Evolutionary conservation across 1,140 invertebrate species (phyloP), one percentile per base, ranked within the genome.

Genomic region (Scaptomyza pallida): DNA sequence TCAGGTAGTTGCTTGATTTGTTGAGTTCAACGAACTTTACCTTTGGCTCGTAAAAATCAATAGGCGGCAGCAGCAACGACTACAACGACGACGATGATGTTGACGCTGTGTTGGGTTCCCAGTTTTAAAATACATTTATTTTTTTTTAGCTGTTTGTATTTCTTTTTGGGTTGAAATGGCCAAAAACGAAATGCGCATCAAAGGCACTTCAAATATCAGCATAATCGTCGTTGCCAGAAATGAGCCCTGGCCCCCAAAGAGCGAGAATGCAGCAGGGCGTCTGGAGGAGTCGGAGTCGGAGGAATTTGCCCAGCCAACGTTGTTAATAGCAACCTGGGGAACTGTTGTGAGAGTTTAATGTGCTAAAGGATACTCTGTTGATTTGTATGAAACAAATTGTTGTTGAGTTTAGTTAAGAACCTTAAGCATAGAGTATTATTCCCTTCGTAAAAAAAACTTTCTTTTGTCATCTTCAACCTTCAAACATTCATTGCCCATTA

Each of bases 151-250:
- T n/a, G n/a, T 37, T 37, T 37, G 6, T 30, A 9, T 30, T 30
- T 30, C n/a, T 37, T 37, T 35, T 30, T 30, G 5, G 26, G 33
- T 37, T 13, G 23, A 55, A 63, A 51, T 40, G 54, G 69, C 54
- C 62, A 67, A 61, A 48, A 57, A 43, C 69, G 64, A 85, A 85
- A 85, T 81, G 81, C 72, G 82, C 81, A 85, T 85, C 81, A 85
- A 85, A 85, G 82, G 72, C 82, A 88, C 82, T 85, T 88, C 77
- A 85, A 81, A 88, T 79, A 85, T 85, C 82, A 72, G 73, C 81
- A 86, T 63, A 72, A 72, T 72, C 70, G 63, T 72, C 70, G 63
- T 50, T 72, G 70, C 55, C 70, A 72, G 70, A 67, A 68, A 72
- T 68, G 69, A 67, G 69, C 69, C 30, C 16, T 16, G 52, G 52